Evolutionary conservation across 2,113 vertebrate genomes (phyloP), one percentile per base, ranked within the genome.

Genomic region (Ovis canadensis): DNA sequence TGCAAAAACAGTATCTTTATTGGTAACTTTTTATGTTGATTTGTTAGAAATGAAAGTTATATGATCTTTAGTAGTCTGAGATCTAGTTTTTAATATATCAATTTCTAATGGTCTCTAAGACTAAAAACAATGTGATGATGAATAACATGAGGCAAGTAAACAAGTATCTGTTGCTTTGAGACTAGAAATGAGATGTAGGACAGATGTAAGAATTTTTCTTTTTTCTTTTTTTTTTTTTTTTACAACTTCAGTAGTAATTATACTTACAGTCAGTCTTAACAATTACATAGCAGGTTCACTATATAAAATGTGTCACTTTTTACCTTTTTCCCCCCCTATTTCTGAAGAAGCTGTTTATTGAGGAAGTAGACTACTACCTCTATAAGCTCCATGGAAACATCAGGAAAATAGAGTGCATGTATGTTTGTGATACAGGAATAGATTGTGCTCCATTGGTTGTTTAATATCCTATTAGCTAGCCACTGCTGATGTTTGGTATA

Each of bases 41-140:
- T 94, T 96, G n/a, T 59, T 82, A 77, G 55, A 96, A 96, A 88
- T 86, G 74, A 97, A 97, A 60, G 21, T 92, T 82, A 93, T n/a
- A 29, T 96, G 74, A 23, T 90, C 17, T 96, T 95, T 67, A 60
- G n/a, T 97, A 48, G 92, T 40, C 48, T 89, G 36, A 94, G 67
- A 23, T 83, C 40, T 87, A 59, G 14, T 88, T 91, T 96, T 81
- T 87, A 93, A 52, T 91, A 17, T 94, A 82, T 82, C 8, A 91
- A 19, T 90, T 97, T 96, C n/a, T 96, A 36, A 86, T 94, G 25
- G 84, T 87, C 36, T 85, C 15, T 92, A 6, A 92, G 45, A 95
- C 23, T 94, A 74, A 87, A 95, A 33, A 36, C 62, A 94, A 82
- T 91, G 77, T 92, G 29, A 57, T 97, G 84, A 64, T 97, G 86